These are phyloP conservation scores for Copidosoma aretas DNA, from an alignment of 2,888 invertebrate genomes.

Conservation along the genomic window DNA sequence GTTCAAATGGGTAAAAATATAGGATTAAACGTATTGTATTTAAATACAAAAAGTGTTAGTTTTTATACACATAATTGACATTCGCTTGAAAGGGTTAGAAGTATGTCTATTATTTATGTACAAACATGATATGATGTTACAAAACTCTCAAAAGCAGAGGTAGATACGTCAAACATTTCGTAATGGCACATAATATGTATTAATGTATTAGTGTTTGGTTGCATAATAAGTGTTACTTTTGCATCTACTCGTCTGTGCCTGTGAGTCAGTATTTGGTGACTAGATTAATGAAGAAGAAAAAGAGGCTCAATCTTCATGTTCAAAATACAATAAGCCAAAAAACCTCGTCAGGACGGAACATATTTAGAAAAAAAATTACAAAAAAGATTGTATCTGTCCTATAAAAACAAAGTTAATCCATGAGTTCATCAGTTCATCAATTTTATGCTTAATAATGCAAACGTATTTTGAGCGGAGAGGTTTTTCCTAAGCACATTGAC, in stretches of 20 bases:
- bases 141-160: constrained; percentile 27
- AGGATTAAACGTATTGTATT: too few species aligned
- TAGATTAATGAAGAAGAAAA: constrained; percentile 36
- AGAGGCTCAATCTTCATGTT: constrained; percentile 31
- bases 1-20: too few species aligned
- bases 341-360: too few species aligned
- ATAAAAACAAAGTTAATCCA: too few species aligned
- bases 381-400: too few species aligned
- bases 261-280: constrained; percentile 38
- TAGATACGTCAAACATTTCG: constrained; percentile 23
- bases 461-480: too few species aligned
- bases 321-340: constrained; percentile 16
- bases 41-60: background rate
- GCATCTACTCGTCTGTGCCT: constrained; percentile 15
- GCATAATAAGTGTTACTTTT: constrained; percentile 28
- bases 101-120: constrained; percentile 24
- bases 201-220: constrained; percentile 17
- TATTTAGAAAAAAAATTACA: too few species aligned
- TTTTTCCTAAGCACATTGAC: too few species aligned
- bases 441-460: too few species aligned
- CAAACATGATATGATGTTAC: constrained; percentile 29
- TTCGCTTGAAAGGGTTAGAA: constrained; percentile 29
- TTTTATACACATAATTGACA: background rate
- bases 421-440: too few species aligned
- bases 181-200: constrained; percentile 35